These are phyloP conservation scores for Sebastes schlegelii DNA, from an alignment of 2,113 vertebrate species.

Conservation along the genomic window DNA sequence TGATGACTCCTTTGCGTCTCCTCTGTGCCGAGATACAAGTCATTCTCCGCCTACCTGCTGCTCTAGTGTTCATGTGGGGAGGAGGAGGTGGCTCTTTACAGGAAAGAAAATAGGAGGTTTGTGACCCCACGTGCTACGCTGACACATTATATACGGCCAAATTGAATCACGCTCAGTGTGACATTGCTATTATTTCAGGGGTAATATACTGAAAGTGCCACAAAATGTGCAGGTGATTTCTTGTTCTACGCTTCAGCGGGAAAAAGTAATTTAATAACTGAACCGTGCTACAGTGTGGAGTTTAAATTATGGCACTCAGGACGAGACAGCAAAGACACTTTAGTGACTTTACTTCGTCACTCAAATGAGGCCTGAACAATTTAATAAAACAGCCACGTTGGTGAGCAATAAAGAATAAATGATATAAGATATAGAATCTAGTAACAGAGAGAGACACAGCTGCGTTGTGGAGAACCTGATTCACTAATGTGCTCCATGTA, in stretches of 20 bases:
- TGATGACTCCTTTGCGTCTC: background rate
- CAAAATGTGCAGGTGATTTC: slow-evolving; percentile 37
- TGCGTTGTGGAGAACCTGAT: slow-evolving; percentile 42
- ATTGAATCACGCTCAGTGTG: slow-evolving; percentile 46
- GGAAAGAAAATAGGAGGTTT: slow-evolving; percentile 34
- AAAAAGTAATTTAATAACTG: slow-evolving; percentile 45
- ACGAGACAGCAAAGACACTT: slow-evolving; percentile 32
- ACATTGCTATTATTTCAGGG: slow-evolving; percentile 47
- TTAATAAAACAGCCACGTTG: slow-evolving; percentile 25
- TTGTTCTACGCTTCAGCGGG: background rate
- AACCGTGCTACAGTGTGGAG: slow-evolving; percentile 16
- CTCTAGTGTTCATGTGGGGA: slow-evolving; percentile 7
- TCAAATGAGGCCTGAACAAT: slow-evolving; percentile 18
- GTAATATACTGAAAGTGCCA: slow-evolving; percentile 19
- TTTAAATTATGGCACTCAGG: slow-evolving; percentile 53
- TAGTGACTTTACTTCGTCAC: slow-evolving; percentile 12
- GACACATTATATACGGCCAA: slow-evolving; percentile 36
- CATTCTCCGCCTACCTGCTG: slow-evolving; percentile 16
- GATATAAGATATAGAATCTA: slow-evolving; percentile 32
- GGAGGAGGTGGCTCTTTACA: slow-evolving; percentile 7
- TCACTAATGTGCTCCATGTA: slow-evolving; percentile 56
- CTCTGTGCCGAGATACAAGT: slow-evolving; percentile 12
- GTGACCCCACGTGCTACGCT: slow-evolving; percentile 19
- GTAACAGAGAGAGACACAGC: slow-evolving; percentile 43
- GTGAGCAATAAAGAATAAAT: slow-evolving; percentile 35